Conservation (phyloP, 1,140 invertebrate species). For the Scylla paramamosain region DNA sequence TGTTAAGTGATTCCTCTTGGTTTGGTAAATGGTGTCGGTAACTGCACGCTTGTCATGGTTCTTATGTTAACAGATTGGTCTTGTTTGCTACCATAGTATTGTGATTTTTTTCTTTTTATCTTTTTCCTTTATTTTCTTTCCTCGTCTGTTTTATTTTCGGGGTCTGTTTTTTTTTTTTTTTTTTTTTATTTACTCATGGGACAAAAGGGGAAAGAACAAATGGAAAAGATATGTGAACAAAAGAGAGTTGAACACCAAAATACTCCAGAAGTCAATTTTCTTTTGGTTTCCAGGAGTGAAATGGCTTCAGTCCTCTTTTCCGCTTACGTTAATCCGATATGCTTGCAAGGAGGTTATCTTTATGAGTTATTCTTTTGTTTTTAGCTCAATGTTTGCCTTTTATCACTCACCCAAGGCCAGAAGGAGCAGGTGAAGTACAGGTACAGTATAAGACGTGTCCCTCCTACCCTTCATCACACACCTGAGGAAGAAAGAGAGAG, state of each 20-base stretch:
- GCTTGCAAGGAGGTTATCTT: background rate
- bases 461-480: background rate
- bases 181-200: background rate
- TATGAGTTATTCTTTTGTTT: conserved; percentile 1
- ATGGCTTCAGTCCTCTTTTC: background rate
- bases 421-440: background rate
- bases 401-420: background rate
- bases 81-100: background rate
- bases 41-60: background rate
- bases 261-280: background rate
- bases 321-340: background rate
- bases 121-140: too few relatives aligned
- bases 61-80: background rate
- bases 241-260: background rate
- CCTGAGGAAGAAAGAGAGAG: too few relatives aligned
- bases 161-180: background rate
- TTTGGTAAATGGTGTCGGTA: background rate
- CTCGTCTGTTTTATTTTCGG: too few relatives aligned
- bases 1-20: background rate
- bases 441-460: background rate
- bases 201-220: background rate
- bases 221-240: too few relatives aligned
- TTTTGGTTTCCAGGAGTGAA: background rate
- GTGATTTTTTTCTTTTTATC: background rate
- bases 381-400: background rate